phyloP scores from a whole-genome alignment of 2,888 invertebrate genomes.

The Acronicta psi region DNA sequence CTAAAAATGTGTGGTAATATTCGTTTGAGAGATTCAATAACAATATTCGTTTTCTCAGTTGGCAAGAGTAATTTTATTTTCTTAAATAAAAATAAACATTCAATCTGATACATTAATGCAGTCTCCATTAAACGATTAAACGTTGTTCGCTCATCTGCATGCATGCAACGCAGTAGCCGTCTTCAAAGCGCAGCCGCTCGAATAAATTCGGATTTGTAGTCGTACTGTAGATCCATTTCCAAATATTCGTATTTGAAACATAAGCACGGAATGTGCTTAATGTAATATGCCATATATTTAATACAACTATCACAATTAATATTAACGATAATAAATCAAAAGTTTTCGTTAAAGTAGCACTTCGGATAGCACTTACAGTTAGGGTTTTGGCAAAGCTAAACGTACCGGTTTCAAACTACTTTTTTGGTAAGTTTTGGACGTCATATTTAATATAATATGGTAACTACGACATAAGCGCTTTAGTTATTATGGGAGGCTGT shows the following conservation, averaged over 20 bases:
- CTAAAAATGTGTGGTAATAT: slow-evolving; percentile 23
- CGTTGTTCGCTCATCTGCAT: slow-evolving; percentile 84
- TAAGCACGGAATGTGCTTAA: slow-evolving; percentile 32
- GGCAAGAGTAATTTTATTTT: slow-evolving; percentile 62
- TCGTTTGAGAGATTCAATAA: slow-evolving; percentile 22
- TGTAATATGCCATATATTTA: slow-evolving; percentile 24
- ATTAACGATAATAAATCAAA: slow-evolving; percentile 16
- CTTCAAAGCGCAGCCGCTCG: slow-evolving; percentile 80
- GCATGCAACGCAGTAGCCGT: slow-evolving; percentile 75
- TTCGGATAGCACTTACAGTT: slow-evolving; percentile 30
- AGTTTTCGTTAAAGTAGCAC: slow-evolving; percentile 25
- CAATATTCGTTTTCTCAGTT: slow-evolving; percentile 40
- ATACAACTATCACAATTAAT: slow-evolving; percentile 16
- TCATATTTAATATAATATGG: slow-evolving; percentile 32
- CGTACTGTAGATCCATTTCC: slow-evolving; percentile 59
- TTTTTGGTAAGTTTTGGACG: slow-evolving; percentile 34
- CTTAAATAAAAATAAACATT: slow-evolving; percentile 69
- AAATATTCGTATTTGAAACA: slow-evolving; percentile 61
- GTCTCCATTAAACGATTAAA: slow-evolving; percentile 85
- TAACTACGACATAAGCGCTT: slow-evolving; percentile 35
- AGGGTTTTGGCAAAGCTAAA: slow-evolving; percentile 18
- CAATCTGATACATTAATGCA: slow-evolving; percentile 83
- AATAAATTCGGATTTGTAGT: slow-evolving; percentile 79
- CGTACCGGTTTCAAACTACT: slow-evolving; percentile 37
- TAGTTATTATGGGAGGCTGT: slow-evolving; percentile 36